Evolutionary conservation across 2,888 invertebrate genomes (phyloP), one percentile per base, ranked within the genome.

Genomic region (Tinea trinotella): DNA sequence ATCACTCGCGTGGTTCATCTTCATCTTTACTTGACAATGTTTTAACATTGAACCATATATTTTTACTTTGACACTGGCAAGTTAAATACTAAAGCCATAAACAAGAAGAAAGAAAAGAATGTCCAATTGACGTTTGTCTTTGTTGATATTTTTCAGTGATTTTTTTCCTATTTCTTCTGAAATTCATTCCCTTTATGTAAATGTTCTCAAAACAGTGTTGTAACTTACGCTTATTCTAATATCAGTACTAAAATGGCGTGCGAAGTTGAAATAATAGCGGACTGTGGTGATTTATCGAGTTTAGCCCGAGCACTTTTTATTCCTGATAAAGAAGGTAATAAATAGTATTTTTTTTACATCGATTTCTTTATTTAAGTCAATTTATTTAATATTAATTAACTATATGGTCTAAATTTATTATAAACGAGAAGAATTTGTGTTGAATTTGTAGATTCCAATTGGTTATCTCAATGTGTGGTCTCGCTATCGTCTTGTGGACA

Each of bases 261-360:
- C 69, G 90, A 90, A 76, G 87, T 90, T n/a, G 90, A 89, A 72
- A 79, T 86, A 63, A 87, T 89, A 64, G 90, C 89, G 30, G 88
- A 86, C 62, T 89, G 90, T 65, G 87, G 88, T 49, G 89, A 90
- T 76, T 85, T 89, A 63, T 79, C 81, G 46, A 87, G 84, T 64
- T 73, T 90, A 55, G 88, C 87, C 58, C 79, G 88, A 67, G 87
- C 87, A 55, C 78, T 90, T 58, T 89, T 88, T 60, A 77, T 89
- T 57, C 70, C 81, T 15, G 88, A 88, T 62, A 80, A 70, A 66
- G 83, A 83, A 70, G 82, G 87, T 79, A 65, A 30, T 7, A n/a
- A n/a, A n/a, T n/a, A n/a, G 2, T 30, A 55, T n/a, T 10, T 55
- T 36, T 15, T 20, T 13, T 35, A 24, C n/a, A n/a, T n/a, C n/a